A percentile compares a stretch with the other conserved stretches of the same genome.
Conservation (phyloP, 2,888 invertebrate species). For the Epistrophella euchroma region DNA sequence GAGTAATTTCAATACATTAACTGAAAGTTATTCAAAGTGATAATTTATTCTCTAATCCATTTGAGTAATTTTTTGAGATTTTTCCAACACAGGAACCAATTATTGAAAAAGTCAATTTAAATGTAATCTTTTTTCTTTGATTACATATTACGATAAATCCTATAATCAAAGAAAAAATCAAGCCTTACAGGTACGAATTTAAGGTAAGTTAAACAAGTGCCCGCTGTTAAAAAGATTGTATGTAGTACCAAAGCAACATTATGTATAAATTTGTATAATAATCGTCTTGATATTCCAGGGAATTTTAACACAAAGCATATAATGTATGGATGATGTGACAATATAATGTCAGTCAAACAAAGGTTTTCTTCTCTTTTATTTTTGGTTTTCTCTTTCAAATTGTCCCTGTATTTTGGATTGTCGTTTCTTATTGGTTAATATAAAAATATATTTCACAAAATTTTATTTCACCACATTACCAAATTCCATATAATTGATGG, state of each 20-base stretch:
- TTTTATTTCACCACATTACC: constrained; percentile 32
- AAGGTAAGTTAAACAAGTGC: neutral
- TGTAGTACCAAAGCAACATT: neutral
- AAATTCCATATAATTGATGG: constrained; percentile 11
- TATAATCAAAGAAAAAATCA: neutral
- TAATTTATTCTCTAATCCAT: too few species aligned
- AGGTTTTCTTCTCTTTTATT: neutral
- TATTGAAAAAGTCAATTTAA: neutral
- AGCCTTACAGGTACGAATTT: too few species aligned
- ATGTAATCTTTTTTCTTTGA: neutral
- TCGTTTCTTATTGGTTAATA: neutral
- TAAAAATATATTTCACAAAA: neutral
- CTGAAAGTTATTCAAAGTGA: too few species aligned
- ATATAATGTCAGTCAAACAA: too few species aligned
- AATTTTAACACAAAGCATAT: too few species aligned
- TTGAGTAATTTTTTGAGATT: too few species aligned
- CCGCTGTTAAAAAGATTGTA: neutral
- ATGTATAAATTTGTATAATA: too few species aligned
- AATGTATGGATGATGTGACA: too few species aligned
- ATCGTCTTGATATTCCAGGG: neutral
- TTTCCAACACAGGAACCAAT: neutral
- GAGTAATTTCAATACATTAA: too few species aligned
- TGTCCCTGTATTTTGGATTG: neutral
- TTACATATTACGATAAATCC: neutral
- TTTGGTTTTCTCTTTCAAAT: neutral